A percentile compares a stretch with the other conserved stretches of the same genome.
Evolutionary conservation across 2,888 invertebrate species (phyloP).

Genomic region (Himalopsyche tibetana): DNA sequence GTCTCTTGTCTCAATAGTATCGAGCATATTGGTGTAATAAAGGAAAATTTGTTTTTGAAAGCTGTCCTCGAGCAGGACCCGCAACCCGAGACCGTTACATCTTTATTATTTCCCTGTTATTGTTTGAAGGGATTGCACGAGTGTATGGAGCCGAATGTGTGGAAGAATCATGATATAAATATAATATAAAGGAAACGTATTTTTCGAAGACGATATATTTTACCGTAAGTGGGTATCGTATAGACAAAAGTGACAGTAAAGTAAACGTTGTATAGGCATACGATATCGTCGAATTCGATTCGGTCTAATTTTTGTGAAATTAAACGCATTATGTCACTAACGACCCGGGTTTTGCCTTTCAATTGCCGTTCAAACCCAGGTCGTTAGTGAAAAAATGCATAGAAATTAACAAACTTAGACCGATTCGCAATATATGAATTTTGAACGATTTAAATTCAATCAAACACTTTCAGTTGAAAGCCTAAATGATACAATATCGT

Average conservation of each 20-base stretch:
- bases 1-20: slow-evolving; percentile 9
- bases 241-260: background rate
- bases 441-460: no score
- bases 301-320: no score
- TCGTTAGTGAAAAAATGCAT: no score
- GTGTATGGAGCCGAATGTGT: background rate
- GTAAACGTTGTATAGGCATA: background rate
- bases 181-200: background rate
- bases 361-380: no score
- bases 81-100: slow-evolving; percentile 24
- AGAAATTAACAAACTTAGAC: no score
- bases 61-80: slow-evolving; percentile 1
- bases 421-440: no score
- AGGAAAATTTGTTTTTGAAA: slow-evolving; percentile 34
- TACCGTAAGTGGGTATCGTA: background rate
- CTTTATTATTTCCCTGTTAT: slow-evolving; percentile 45
- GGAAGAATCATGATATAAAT: background rate
- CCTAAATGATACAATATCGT: no score
- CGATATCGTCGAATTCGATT: no score
- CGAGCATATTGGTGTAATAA: slow-evolving; percentile 18
- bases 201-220: background rate
- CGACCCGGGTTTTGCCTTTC: no score
- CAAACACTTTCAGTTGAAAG: no score
- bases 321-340: no score
- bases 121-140: background rate